phyloP scores from a whole-genome alignment of 2,797 vertebrate genomes.

The Thripadectes ignobilis region DNA sequence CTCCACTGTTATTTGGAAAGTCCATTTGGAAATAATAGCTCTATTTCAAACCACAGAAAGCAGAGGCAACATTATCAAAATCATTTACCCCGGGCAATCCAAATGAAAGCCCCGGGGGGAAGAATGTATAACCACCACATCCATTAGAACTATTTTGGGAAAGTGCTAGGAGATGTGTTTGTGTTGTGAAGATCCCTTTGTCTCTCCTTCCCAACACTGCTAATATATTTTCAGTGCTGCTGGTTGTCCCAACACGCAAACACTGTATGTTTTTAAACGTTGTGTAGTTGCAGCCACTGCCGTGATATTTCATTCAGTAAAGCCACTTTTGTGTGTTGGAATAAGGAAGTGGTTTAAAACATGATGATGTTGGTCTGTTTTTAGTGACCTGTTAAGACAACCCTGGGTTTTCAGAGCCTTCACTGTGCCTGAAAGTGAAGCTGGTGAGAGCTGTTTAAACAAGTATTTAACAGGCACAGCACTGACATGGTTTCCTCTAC shows the following conservation, averaged over 20 bases:
- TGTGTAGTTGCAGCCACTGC: neutral
- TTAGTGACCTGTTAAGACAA: neutral
- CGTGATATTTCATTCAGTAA: neutral
- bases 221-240: neutral
- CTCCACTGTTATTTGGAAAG: constrained; percentile 23
- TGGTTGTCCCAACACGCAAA: neutral
- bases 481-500: neutral
- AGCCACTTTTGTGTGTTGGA: neutral
- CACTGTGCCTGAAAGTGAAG: neutral
- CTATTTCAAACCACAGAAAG: constrained; percentile 27
- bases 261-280: neutral
- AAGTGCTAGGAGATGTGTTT: neutral
- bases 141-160: neutral
- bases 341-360: neutral
- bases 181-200: neutral
- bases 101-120: neutral
- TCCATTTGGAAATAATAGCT: constrained; percentile 54
- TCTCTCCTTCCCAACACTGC: neutral
- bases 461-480: neutral
- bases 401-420: neutral
- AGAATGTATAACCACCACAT: neutral
- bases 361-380: neutral
- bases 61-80: constrained; percentile 13
- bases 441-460: neutral
- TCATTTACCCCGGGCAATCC: neutral